Evolutionary conservation across 2,113 vertebrate species (phyloP), one percentile per base, ranked within the genome.

Genomic region (Heterochromis multidens): DNA sequence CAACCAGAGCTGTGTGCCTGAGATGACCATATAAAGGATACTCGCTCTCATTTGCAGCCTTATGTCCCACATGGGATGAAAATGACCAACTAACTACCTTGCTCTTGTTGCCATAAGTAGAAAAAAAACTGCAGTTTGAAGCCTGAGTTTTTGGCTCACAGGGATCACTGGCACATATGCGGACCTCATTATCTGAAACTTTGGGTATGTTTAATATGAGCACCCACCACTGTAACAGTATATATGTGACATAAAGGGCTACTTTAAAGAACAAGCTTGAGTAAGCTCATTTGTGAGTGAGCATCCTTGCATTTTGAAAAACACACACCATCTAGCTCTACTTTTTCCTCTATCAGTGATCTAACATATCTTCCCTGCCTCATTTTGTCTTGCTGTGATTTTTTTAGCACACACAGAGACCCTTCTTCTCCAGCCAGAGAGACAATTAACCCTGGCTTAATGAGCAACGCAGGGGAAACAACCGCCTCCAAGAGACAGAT

Each of bases 361-460:
- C 80, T 80, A 40, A 56, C 25, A 81, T 46, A 83, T 81, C 58
- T 16, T 9, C 81, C 10, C 67, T 61, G 65, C 52, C 57, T 78
- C 76, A 35, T 83, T 88, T 85, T 3, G 17, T 84, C 82, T 84
- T 40, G 17, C 17, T 81, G 77, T 60, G 78, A 84, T 81, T 79
- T 17, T 14, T 17, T 70, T 46, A 5, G 11, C 59, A 85, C 72
- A 82, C 79, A 85, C 33, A 80, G 65, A 74, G 72, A 33, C 49
- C 35, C 29, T 74, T 60, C 78, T 85, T 89, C 77, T 89, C 60
- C 77, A 91, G 80, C 61, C 87, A 85, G 82, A 81, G 82, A 90
- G 81, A 88, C 83, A 91, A 95, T 94, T 93, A 95, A 93, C 90
- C 92, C 78, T n/a, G 83, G 79, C 60, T 92, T 93, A 95, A 93